Base-by-base conservation (phyloP, 2,888 invertebrate genomes). In the Lepidocyrtinus sp. region DNA sequence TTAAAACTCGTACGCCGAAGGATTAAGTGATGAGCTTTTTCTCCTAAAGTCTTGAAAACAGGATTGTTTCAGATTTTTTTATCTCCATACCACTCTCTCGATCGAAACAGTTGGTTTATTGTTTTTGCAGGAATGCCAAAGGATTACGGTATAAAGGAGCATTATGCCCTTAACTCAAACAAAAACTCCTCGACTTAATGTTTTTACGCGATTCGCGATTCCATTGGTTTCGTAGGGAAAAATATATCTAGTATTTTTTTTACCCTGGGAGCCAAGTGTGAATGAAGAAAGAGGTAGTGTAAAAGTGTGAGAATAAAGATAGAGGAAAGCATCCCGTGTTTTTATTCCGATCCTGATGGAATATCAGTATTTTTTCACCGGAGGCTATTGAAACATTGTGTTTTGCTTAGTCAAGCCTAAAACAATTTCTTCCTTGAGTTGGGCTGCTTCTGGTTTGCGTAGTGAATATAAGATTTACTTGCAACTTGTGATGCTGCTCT, bases 351-450 rank as follows among this genome's bases (percentile, higher is more conserved):
- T 74, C 59, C 64, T 71, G 61, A 67, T 70, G 69, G 69, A 69
- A 64, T 76, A 69, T 76, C 70, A 64, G 70, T 69, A 21, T 59
- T 19, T 59, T 70, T 76, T 63, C 27, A 76, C 76, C 76, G 67
- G 76, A 76, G 76, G 76, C 76, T 76, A 76, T 75, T 70, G 75
- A 75, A 59, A 59, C 69, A 70, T 76, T 70, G 70, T 63, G 70
- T 70, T 76, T 75, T 76, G 59, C 21, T 59, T 7, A 59, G 59
- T 21, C 15, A 59, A 59, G 21, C 21, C 21, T 59, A 59, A 59
- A 59, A 59, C 59, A 59, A 21, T 59, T 59, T 59, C 22, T 59
- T 12, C 22, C 2, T 36, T 36, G 59, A 59, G 59, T 59, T 12
- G 59, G 12, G 45, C 12, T 59, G 59, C 5, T 19, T 61, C 5